Percentiles rank a stretch among this genome's conserved stretches.
Evolutionary conservation across 2,888 invertebrate species (phyloP).

Genomic region (Crossocerus cetratus): DNA sequence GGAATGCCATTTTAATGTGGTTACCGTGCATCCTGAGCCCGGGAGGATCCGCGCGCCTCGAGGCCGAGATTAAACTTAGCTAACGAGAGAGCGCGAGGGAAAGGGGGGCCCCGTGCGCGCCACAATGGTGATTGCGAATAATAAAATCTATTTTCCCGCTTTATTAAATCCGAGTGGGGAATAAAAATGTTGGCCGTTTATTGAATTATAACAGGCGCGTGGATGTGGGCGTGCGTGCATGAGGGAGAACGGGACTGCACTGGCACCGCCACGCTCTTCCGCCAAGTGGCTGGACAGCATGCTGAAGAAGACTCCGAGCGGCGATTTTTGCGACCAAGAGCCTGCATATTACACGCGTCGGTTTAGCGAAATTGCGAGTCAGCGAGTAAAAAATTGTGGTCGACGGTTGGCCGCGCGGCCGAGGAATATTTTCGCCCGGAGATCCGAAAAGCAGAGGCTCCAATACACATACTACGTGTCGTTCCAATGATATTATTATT

Average conservation of each 20-base stretch:
- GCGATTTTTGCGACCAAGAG: constrained; percentile 57
- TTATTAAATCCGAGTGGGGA: constrained; percentile 69
- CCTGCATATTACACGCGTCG: constrained; percentile 40
- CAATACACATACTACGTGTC: not conserved
- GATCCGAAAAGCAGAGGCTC: not conserved
- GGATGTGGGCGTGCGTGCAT: constrained; percentile 23
- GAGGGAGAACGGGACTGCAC: constrained; percentile 28
- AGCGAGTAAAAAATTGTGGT: constrained; percentile 26
- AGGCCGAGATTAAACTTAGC: constrained; percentile 54
- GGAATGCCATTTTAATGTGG: constrained; percentile 45
- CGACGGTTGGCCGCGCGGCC: constrained; percentile 2
- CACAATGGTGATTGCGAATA: constrained; percentile 69
- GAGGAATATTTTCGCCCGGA: too few species aligned
- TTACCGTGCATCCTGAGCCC: constrained; percentile 42
- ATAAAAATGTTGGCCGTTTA: constrained; percentile 71
- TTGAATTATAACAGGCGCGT: constrained; percentile 66
- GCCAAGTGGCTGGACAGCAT: not conserved
- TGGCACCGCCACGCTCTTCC: not conserved
- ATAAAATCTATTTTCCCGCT: constrained; percentile 72
- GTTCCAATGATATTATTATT: not conserved
- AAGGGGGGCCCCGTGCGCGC: not conserved
- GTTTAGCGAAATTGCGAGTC: constrained; percentile 43
- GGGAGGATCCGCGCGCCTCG: constrained; percentile 38
- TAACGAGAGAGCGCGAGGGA: constrained; percentile 39
- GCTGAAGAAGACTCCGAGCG: constrained; percentile 33